Percentiles rank a stretch among this genome's conserved stretches.
Evolutionary conservation across 1,140 invertebrate genomes (phyloP).

Genomic region (Agraylea sexmaculata): DNA sequence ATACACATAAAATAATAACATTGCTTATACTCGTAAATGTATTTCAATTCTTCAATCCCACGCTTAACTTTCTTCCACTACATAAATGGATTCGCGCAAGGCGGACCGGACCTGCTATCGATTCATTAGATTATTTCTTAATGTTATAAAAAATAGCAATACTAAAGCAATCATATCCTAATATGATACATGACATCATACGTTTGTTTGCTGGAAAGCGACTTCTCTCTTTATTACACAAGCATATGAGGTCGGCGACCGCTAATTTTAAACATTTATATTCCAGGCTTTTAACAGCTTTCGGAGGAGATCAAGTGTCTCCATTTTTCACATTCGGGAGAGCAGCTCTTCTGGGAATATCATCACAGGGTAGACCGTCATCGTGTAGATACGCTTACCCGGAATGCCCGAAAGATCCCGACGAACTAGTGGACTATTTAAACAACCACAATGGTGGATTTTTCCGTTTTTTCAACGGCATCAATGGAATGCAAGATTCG

Average conservation of each 20-base stretch:
- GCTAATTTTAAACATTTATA: constrained; percentile 23
- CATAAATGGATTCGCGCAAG: no score
- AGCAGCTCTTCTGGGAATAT: constrained; percentile 58
- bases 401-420: constrained; percentile 58
- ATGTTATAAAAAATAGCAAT: no score
- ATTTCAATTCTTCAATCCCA: no score
- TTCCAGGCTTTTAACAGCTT: constrained; percentile 34
- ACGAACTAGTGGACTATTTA: constrained; percentile 60
- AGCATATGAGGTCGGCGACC: constrained; percentile 8
- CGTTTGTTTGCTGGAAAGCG: no score
- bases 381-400: constrained; percentile 55
- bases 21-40: no score
- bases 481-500: constrained; percentile 1
- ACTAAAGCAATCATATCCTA: no score
- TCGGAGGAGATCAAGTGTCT: constrained; percentile 27
- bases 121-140: no score
- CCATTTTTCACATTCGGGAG: constrained; percentile 57
- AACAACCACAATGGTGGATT: constrained; percentile 80
- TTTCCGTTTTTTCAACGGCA: constrained; percentile 60
- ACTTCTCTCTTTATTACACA: no score
- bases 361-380: constrained; percentile 45
- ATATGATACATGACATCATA: no score
- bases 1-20: no score
- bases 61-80: no score
- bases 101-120: no score